Evolutionary conservation across 2,888 invertebrate species (phyloP), one percentile per base, ranked within the genome.

Genomic region (Onthophagus sagittarius): DNA sequence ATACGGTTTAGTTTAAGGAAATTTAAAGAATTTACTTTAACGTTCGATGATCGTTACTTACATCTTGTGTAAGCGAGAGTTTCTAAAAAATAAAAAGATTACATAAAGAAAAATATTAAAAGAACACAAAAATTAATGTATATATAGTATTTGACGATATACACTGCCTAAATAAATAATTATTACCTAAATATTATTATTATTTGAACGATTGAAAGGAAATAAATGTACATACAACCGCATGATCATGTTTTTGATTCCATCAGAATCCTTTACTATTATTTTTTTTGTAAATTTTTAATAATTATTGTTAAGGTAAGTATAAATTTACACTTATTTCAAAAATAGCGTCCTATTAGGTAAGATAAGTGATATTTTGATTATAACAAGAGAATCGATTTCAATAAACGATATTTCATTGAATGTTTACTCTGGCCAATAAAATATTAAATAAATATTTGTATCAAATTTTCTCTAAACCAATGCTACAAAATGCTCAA

Each of bases 131-230:
- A 84, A 82, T 83, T 83, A 84, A 83, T 85, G 85, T 85, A 85
- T 82, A 85, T 85, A 85, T 85, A 85, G 85, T 85, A 84, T 84
- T 79, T 83, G 84, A 84, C 81, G 83, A 85, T 84, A 84, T 84
- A 85, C 85, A 85, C 85, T 85, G 85, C 85, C 85, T 85, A 84
- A 83, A 84, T 83, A 84, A 84, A 85, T 83, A 81, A 83, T 85
- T 85, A 85, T 85, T 85, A 85, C 84, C 81, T 82, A 79, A 74
- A 70, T 63, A 73, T 73, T 74, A 75, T 74, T 72, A 67, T 62
- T 67, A 67, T 73, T 64, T 53, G 13, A 65, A 71, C 65, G 32
- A 73, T 53, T n/a, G 65, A 67, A 23, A 63, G 14, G 39, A 70
- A 71, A 67, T 71, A 69, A 73, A 67, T 67, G 53, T 67, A 67